Conservation (phyloP, 2,888 invertebrate species). For the Meteorus colon region DNA sequence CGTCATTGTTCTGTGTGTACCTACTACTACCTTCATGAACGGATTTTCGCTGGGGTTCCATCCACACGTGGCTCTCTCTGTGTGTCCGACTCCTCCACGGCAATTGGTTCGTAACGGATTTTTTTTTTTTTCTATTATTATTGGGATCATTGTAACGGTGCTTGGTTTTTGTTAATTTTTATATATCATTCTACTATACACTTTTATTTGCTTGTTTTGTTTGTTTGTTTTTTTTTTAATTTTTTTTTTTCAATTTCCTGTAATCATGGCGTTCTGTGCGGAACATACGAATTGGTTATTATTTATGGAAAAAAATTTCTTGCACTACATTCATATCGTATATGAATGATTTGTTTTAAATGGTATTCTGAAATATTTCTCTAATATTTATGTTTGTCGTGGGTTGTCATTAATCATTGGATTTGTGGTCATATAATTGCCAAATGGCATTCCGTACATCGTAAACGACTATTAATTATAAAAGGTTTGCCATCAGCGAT, state of each 20-base stretch:
- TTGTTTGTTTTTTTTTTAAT: slow-evolving; percentile 30
- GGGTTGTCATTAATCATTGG: not conserved
- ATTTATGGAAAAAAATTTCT: slow-evolving; percentile 32
- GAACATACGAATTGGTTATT: slow-evolving; percentile 22
- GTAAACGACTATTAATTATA: not conserved
- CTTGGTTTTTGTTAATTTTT: slow-evolving; percentile 50
- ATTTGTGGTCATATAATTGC: not conserved
- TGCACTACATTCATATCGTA: not conserved
- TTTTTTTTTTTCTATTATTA: slow-evolving; percentile 50
- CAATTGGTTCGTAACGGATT: slow-evolving; percentile 73
- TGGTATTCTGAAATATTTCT: not conserved
- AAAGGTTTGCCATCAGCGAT: slow-evolving; percentile 70
- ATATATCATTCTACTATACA: slow-evolving; percentile 26
- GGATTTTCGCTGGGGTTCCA: slow-evolving; percentile 74
- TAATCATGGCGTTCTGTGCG: not conserved
- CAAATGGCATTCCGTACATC: not conserved
- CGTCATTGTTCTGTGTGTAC: slow-evolving; percentile 74
- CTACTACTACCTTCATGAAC: slow-evolving; percentile 73
- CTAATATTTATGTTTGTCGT: not conserved
- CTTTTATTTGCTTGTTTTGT: slow-evolving; percentile 32
- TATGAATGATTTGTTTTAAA: not conserved
- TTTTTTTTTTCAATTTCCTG: not conserved
- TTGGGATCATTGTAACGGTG: slow-evolving; percentile 56
- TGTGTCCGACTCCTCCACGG: slow-evolving; percentile 70
- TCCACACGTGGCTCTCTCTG: slow-evolving; percentile 73